Conservation (phyloP, 2,797 vertebrate genomes). For the Rhyacichthys aspro region DNA sequence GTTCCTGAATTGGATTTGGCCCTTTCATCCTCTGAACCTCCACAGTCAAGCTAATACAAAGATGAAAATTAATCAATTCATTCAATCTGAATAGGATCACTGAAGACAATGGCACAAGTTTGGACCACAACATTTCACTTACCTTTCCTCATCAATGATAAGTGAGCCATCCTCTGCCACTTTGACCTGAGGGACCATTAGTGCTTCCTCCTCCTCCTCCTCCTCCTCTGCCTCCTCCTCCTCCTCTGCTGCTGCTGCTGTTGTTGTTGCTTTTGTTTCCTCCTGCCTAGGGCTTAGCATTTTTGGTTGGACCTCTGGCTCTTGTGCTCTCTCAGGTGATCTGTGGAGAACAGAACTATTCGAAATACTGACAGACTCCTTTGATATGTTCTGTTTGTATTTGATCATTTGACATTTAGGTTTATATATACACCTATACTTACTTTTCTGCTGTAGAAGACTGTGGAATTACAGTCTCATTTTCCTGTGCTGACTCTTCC, state of each 20-base stretch:
- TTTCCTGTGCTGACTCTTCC: constrained; percentile 75
- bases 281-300: constrained; percentile 56
- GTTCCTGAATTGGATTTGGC: constrained; percentile 85
- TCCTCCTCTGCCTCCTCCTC: constrained; percentile 58
- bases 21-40: constrained; percentile 92
- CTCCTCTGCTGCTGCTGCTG: constrained; percentile 19
- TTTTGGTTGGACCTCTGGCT: constrained; percentile 53
- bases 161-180: constrained; percentile 97
- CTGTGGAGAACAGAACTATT: constrained; percentile 26
- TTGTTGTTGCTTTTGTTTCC: constrained; percentile 25
- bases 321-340: constrained; percentile 43
- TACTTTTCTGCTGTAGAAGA: constrained; percentile 79
- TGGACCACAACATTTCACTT: constrained; percentile 13
- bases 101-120: no score
- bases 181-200: constrained; percentile 93
- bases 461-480: constrained; percentile 72
- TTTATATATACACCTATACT: constrained; percentile 19
- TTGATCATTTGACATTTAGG: no score
- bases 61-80: background rate
- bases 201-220: constrained; percentile 79
- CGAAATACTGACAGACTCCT: background rate
- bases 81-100: no score
- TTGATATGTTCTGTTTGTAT: no score
- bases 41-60: constrained; percentile 89
- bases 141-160: constrained; percentile 98